phyloP scores from a whole-genome alignment of 2,888 invertebrate genomes.

The Oxycera nigricornis region DNA sequence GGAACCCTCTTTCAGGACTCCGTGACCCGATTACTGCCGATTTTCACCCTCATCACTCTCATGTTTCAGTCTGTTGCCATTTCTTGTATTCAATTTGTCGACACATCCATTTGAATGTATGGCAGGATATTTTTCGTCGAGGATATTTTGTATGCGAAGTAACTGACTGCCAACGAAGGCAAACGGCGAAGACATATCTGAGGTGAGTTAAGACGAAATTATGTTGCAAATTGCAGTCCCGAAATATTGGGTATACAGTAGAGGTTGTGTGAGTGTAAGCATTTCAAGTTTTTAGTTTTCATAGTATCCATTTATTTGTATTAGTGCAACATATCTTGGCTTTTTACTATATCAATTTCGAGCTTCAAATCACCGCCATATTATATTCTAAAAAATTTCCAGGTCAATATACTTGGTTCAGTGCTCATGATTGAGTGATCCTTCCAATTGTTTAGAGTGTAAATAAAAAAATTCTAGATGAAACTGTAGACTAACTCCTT shows the following conservation, averaged over 20 bases:
- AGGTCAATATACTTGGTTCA: too few species aligned
- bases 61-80: slow-evolving; percentile 31
- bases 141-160: slow-evolving; percentile 11
- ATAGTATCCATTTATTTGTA: too few species aligned
- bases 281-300: too few species aligned
- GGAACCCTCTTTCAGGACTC: not conserved
- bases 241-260: not conserved
- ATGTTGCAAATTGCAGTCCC: slow-evolving; percentile 38
- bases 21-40: not conserved
- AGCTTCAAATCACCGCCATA: too few species aligned
- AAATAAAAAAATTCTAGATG: too few species aligned
- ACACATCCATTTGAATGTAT: slow-evolving; percentile 41
- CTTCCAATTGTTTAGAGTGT: too few species aligned
- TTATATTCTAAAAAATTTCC: too few species aligned
- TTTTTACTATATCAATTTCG: too few species aligned
- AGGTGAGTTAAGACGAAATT: not conserved
- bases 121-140: slow-evolving; percentile 43
- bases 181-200: not conserved
- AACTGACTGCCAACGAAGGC: not conserved
- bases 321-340: too few species aligned
- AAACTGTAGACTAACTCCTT: too few species aligned
- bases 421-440: too few species aligned
- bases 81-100: slow-evolving; percentile 45
- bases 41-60: not conserved
- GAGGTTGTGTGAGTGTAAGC: too few species aligned